Evolutionary conservation across 2,797 vertebrate species (phyloP).

Genomic region (Pangasius djambal): DNA sequence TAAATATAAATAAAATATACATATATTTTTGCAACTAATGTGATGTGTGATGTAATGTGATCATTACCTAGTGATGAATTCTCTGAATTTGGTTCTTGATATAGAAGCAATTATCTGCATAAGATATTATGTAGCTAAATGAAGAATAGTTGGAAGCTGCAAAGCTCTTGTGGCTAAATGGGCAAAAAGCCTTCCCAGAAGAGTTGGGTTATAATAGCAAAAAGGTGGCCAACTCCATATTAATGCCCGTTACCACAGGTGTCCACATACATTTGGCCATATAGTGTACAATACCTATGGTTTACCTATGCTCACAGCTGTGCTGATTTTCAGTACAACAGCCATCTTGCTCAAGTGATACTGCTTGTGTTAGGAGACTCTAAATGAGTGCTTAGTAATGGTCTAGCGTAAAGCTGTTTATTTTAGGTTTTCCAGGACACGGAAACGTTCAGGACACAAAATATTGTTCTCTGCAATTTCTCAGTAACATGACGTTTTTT

Average conservation of each 20-base stretch:
- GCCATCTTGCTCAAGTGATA: no score
- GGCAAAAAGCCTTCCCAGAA: not conserved
- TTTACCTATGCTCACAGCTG: no score
- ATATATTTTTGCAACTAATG: not conserved
- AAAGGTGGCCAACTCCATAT: not conserved
- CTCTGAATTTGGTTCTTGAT: not conserved
- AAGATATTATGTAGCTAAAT: not conserved
- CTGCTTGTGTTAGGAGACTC: not conserved
- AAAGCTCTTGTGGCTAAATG: not conserved
- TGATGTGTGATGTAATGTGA: no score
- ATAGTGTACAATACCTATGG: not conserved
- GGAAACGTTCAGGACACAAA: not conserved
- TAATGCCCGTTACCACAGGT: not conserved
- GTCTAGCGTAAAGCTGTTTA: not conserved
- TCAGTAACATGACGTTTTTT: no score
- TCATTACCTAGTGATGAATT: not conserved
- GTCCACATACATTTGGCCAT: not conserved
- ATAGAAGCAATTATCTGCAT: not conserved
- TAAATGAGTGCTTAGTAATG: not conserved
- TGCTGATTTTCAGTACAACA: not conserved
- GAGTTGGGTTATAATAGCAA: not conserved
- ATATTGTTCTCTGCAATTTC: not conserved
- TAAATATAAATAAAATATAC: conserved; percentile 34
- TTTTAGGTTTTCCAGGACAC: not conserved
- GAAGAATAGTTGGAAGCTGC: not conserved